Base-by-base conservation (phyloP, 1,140 invertebrate species). In the Acromyrmex charruanus region DNA sequence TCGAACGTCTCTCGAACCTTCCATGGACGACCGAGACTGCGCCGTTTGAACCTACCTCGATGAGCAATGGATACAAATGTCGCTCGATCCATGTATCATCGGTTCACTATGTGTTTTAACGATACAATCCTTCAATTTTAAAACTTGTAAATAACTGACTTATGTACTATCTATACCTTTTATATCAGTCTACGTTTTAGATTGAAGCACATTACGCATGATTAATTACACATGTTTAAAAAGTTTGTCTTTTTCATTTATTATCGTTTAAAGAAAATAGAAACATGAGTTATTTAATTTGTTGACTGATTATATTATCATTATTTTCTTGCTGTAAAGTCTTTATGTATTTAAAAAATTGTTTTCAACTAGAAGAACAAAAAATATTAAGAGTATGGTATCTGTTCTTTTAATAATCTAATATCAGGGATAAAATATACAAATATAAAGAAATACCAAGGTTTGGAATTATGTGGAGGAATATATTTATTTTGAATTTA, bases 1-100 rank as follows among this genome's bases (percentile, higher is more conserved):
- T 89, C 90, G 90, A 85, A 91, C 86, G 79, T 87, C 91, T 91
- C 90, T 91, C 90, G 90, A 91, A 89, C 66, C 77, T 91, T 89
- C 82, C 58, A 85, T 51, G 81, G 71, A 31, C 80, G 63, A 28
- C 12, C 49, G 72, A 49, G 63, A 87, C 58, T 69, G 86, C 59
- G 51, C 55, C 61, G 63, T 85, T 63, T 63, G 72, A 61, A 66
- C 44, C 71, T 61, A 59, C 3, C 44, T 84, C 59, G 77, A 59
- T 51, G 51, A 66, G 39, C 69, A 14, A 81, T 55, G 25, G 28
- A 51, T 69, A 82, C 21, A 44, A 68, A 71, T 82, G 16, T 72
- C 21, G 35, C 21, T 21, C 16, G 21, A 9, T 25, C 14, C 5
- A 68, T 21, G 28, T 51, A 6, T 14, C 18, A 49, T 51, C 7